These are phyloP conservation scores for Chondrosia reniformis DNA, from an alignment of 37 sponge, comb jelly and placozoan species.

Conservation along the genomic window DNA sequence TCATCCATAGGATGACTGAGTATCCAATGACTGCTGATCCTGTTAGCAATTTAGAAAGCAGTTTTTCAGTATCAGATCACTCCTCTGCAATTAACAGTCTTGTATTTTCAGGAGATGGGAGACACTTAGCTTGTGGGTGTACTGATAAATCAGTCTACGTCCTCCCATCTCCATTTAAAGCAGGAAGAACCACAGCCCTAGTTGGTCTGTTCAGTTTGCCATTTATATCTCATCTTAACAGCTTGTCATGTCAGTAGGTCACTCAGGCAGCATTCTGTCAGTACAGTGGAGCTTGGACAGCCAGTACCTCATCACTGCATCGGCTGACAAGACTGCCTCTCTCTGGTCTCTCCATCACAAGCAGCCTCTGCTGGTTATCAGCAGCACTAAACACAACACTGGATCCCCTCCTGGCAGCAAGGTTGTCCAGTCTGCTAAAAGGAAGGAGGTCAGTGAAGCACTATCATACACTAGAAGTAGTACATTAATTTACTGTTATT, in stretches of 20 bases:
- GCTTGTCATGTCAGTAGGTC: constrained; percentile 38
- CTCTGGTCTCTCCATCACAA: constrained; percentile 54
- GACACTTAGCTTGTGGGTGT: constrained; percentile 46
- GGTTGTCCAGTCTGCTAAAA: too few relatives aligned
- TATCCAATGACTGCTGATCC: too few relatives aligned
- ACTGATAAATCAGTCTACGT: constrained; percentile 43
- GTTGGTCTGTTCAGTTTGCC: constrained; percentile 16
- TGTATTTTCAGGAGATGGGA: constrained; percentile 42
- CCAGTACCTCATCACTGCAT: constrained; percentile 55
- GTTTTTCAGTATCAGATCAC: too few relatives aligned
- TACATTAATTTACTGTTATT: too few relatives aligned
- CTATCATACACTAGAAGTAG: too few relatives aligned
- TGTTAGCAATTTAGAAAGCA: too few relatives aligned
- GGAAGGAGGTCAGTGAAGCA: too few relatives aligned
- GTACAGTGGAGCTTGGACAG: constrained; percentile 56
- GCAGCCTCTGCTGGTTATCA: constrained; percentile 48
- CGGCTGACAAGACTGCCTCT: constrained; percentile 68
- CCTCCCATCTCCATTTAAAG: constrained; percentile 18
- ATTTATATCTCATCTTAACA: not conserved
- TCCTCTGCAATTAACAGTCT: not conserved
- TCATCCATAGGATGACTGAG: too few relatives aligned
- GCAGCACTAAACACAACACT: not conserved
- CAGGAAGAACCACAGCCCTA: not conserved
- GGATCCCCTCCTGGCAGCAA: too few relatives aligned
- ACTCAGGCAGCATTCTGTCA: constrained; percentile 45